A percentile compares a stretch with the other conserved stretches of the same genome.
These are phyloP conservation scores for Yponomeuta malinellus DNA, from an alignment of 2,888 invertebrate genomes.

Conservation along the genomic window DNA sequence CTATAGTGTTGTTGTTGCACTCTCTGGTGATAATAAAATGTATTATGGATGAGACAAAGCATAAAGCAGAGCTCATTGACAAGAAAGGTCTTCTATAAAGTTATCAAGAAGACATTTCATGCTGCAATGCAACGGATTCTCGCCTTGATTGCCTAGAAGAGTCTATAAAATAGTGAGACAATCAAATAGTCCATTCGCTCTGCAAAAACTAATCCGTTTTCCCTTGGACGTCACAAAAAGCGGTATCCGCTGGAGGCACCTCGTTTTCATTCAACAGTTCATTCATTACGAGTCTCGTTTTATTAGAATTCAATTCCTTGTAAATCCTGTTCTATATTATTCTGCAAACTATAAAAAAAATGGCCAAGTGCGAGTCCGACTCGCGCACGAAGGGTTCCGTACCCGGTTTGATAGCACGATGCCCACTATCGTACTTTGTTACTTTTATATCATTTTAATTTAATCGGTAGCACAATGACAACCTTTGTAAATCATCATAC, in stretches of 20 bases:
- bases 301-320: neutral
- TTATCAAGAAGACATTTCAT: constrained; percentile 8
- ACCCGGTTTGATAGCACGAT: no score
- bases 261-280: constrained; percentile 1
- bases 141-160: neutral
- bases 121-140: neutral
- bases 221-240: constrained; percentile 20
- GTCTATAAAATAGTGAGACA: neutral
- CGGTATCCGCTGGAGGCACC: constrained; percentile 15
- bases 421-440: no score
- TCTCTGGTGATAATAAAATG: neutral
- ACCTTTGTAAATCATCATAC: no score
- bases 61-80: neutral
- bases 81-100: neutral
- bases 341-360: neutral
- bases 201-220: constrained; percentile 6
- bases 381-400: no score
- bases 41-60: constrained; percentile 1
- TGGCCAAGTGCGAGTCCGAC: no score
- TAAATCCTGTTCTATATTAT: neutral
- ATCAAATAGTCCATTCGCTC: neutral
- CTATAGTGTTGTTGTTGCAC: neutral
- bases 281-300: constrained; percentile 1
- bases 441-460: no score
- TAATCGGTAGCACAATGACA: no score